Percentiles rank a stretch among this genome's conserved stretches.
phyloP scores from a whole-genome alignment of 2,113 vertebrate species.

The Corapipo altera region DNA sequence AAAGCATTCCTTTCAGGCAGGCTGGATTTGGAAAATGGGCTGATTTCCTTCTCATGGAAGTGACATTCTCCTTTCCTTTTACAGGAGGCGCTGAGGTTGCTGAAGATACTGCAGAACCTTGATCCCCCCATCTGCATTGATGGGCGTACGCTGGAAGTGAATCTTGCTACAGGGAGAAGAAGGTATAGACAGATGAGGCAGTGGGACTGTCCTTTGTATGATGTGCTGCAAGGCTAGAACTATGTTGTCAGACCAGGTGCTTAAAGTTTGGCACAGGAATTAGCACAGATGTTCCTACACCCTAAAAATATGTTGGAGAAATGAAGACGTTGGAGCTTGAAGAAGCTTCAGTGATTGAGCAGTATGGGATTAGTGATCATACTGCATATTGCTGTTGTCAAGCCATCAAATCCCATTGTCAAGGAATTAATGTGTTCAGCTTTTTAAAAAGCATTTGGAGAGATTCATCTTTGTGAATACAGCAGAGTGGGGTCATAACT shows the following conservation, averaged over 20 bases:
- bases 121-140: constrained; percentile 90
- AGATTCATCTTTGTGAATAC: neutral
- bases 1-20: neutral
- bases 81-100: constrained; percentile 91
- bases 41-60: neutral
- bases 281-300: neutral
- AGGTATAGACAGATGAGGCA: constrained; percentile 56
- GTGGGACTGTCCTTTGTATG: neutral
- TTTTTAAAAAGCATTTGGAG: neutral
- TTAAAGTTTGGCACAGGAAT: neutral
- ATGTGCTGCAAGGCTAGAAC: neutral
- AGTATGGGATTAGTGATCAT: neutral
- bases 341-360: neutral
- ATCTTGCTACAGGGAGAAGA: constrained; percentile 85
- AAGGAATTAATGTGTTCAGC: neutral
- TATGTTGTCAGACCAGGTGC: neutral
- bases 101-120: constrained; percentile 90
- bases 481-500: neutral
- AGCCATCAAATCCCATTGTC: neutral
- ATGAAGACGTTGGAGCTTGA: neutral
- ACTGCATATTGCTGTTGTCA: neutral
- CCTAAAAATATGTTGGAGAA: neutral
- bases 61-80: constrained; percentile 15
- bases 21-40: neutral
- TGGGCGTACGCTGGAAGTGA: constrained; percentile 89